phyloP scores from a whole-genome alignment of 1,140 invertebrate species.

The Zaprionus davidi region DNA sequence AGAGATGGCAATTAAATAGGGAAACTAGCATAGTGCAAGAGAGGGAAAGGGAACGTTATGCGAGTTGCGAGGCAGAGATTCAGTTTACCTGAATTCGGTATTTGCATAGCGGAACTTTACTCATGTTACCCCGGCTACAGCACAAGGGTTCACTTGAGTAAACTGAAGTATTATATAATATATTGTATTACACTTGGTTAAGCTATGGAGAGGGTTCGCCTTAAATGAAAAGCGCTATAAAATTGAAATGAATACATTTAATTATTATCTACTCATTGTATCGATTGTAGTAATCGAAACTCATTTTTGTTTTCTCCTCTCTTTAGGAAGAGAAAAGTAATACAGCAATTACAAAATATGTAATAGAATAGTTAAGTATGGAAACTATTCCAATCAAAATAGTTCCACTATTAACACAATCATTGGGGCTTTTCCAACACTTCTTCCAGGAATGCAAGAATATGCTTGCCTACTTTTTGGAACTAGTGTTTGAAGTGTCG shows the following conservation, averaged over 20 bases:
- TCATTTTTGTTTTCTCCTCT: background rate
- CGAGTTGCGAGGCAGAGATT: background rate
- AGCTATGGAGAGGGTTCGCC: background rate
- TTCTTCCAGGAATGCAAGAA: background rate
- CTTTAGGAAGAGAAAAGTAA: too few relatives aligned
- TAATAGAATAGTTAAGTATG: background rate
- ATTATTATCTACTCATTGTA: background rate
- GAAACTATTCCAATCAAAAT: background rate
- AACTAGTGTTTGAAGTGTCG: constrained; percentile 11
- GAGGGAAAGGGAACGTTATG: background rate
- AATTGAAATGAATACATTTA: background rate
- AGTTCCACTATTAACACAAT: background rate
- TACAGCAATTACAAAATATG: too few relatives aligned
- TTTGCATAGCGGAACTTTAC: constrained; percentile 32
- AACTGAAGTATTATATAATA: constrained; percentile 3
- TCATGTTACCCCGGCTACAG: constrained; percentile 8
- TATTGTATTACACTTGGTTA: background rate
- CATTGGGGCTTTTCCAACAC: background rate
- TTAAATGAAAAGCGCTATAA: background rate
- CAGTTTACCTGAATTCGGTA: constrained; percentile 9
- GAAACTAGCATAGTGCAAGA: background rate
- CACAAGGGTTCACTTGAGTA: background rate
- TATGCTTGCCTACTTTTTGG: constrained; percentile 47
- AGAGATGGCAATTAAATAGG: constrained; percentile 34
- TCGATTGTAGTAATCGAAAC: background rate